These are phyloP conservation scores for Phortica variegata DNA, from an alignment of 1,140 invertebrate species.

Conservation along the genomic window DNA sequence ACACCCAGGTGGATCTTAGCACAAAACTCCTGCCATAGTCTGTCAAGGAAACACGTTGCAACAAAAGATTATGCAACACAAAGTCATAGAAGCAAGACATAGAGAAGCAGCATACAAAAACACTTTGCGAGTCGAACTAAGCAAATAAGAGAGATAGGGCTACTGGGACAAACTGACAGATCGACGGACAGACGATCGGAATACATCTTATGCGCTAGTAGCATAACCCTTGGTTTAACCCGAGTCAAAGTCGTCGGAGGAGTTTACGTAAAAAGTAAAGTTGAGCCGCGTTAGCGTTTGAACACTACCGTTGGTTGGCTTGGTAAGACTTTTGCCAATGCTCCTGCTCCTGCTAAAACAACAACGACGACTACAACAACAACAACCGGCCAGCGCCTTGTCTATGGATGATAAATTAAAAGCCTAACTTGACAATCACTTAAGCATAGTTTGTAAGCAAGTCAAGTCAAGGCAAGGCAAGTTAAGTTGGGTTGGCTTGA, in stretches of 20 bases:
- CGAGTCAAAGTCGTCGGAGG: constrained; percentile 16
- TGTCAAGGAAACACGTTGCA: constrained; percentile 26
- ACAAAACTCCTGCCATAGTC: neutral
- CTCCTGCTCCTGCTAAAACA: too few species aligned
- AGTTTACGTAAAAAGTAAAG: too few species aligned
- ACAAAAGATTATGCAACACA: constrained; percentile 49
- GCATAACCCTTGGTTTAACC: constrained; percentile 49
- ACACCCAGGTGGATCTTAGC: constrained; percentile 41
- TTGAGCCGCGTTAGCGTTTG: too few species aligned
- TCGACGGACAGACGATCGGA: too few species aligned
- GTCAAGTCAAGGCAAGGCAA: constrained; percentile 32
- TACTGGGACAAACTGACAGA: too few species aligned
- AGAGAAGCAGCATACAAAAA: constrained; percentile 30
- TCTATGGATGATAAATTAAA: constrained; percentile 58
- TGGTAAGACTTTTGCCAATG: too few species aligned
- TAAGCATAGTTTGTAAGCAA: constrained; percentile 57
- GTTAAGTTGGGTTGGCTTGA: constrained; percentile 31
- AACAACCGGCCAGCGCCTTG: constrained; percentile 23
- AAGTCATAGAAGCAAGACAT: too few species aligned
- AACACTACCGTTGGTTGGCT: too few species aligned
- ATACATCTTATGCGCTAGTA: too few species aligned
- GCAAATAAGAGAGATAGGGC: too few species aligned
- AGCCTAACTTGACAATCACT: constrained; percentile 58
- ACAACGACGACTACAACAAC: too few species aligned
- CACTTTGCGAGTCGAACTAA: constrained; percentile 36